Conservation (phyloP, 2,888 invertebrate species). For the Drosophila quinaria region DNA sequence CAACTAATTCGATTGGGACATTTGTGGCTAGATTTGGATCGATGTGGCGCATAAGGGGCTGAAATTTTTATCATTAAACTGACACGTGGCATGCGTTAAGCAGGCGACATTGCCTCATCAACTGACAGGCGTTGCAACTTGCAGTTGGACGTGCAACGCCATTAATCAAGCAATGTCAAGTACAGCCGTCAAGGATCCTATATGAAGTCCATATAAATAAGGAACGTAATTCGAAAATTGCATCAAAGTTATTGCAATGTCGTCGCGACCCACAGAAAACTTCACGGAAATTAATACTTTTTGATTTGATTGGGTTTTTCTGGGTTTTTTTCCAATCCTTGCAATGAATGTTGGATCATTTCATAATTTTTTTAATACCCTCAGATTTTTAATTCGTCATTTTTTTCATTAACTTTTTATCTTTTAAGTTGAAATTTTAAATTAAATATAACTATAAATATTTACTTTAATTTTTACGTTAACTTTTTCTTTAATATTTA, state of each 20-base stretch:
- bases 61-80: conserved; percentile 66
- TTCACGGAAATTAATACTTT: conserved; percentile 36
- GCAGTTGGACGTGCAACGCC: conserved; percentile 28
- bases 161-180: conserved; percentile 54
- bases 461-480: background rate
- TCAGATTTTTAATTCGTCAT: too few relatives aligned
- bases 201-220: background rate
- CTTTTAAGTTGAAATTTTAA: too few relatives aligned
- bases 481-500: too few relatives aligned
- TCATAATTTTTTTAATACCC: too few relatives aligned
- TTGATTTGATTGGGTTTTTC: conserved; percentile 24
- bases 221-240: background rate
- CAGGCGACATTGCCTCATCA: conserved; percentile 9
- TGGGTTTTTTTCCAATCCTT: background rate
- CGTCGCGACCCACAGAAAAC: conserved; percentile 15
- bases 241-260: conserved; percentile 21
- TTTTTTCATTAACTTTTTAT: too few relatives aligned
- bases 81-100: conserved; percentile 56
- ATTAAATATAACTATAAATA: conserved; percentile 20
- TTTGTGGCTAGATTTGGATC: conserved; percentile 32
- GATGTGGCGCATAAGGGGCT: conserved; percentile 35
- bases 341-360: conserved; percentile 24
- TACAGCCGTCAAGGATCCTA: conserved; percentile 39
- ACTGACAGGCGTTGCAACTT: conserved; percentile 18
- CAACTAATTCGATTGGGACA: conserved; percentile 23